Base-by-base conservation (phyloP, 1,140 invertebrate genomes). In the Mycetomoellerius zeteki region DNA sequence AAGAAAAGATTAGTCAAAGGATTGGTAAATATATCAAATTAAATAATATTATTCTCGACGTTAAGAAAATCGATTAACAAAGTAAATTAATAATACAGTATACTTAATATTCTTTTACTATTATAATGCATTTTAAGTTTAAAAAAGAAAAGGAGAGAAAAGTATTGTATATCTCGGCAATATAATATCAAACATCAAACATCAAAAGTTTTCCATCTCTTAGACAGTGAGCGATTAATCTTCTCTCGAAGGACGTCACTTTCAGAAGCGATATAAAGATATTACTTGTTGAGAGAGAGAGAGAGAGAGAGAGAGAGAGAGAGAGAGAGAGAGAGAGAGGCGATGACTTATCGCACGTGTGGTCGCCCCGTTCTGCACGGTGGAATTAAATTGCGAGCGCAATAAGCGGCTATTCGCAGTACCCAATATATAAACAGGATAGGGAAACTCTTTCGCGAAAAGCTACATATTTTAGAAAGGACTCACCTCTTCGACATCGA, bases 191-290 rank as follows among this genome's bases (percentile, higher is more conserved):
- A 60, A 72, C 62, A 69, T 84, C 80, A 84, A 84, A 85, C 58
- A 60, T 64, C 73, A 65, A 80, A 85, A 80, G 85, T 86, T 56
- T 33, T 85, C 76, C 65, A 58, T 80, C 56, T 88, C 69, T 77
- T 56, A 72, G 62, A 50, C 60, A 67, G 56, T 27, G 62, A 50
- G 82, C 85, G 89, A 90, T 90, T 90, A 90, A 90, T 90, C 89
- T 89, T 87, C 37, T 33, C 71, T 89, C 78, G 89, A 85, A 87
- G 85, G 72, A 85, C 76, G 89, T 89, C 89, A 85, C 78, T 90
- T 77, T 90, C 80, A 89, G 88, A 90, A 90, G 87, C 86, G 89
- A 90, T 90, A 90, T 90, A 89, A 89, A 89, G 89, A 90, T 90
- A 90, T 89, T 89, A 87, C 88, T 90, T 90, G 88, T 90, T 77